Base-by-base conservation (phyloP, 2,113 vertebrate genomes). In the Coptodon bakossiorum region DNA sequence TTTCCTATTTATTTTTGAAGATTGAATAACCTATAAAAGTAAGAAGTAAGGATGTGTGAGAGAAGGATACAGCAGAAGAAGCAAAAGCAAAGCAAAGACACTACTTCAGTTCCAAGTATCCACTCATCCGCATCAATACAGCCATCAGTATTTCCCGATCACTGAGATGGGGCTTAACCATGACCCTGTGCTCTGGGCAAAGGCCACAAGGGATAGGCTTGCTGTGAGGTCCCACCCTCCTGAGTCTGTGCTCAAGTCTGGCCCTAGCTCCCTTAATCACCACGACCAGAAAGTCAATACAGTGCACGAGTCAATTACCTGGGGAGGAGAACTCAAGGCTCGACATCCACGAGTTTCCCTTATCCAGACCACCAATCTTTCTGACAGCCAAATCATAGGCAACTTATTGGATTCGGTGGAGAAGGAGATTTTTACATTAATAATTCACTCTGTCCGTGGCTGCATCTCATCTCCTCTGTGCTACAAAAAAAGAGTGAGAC, bases 221-320 rank as follows among this genome's bases (percentile, higher is more conserved):
- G 43, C 73, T 86, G 84, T 91, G 87, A 90, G 91, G 86, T 94
- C 90, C 92, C 86, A 85, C 87, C 87, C 86, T 7, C 22, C 68
- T 1, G 73, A 89, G 86, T 73, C 80, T 53, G 81, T 63, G 87
- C 91, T 92, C 80, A 91, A 86, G 88, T 76, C 92, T 91, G 82
- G 88, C 71, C 68, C 48, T 2, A 61, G 82, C 90, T 91, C 84
- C 78, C 82, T 92, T 95, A 94, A 96, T 96, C 94, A 96, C 91
- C 88, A 83, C 50, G 87, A 93, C 92, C 92, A 89, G 83, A 93
- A 93, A 95, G 95, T 96, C 96, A 93, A 96, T 95, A 94, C 82
- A 13, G 76, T 27, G 85, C 90, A 91, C 59, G 10, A 95, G 93
- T 95, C 94, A 93, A 95, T 95, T 95, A 94, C 93, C 87, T 56